These are phyloP conservation scores for Raja brachyura DNA, from an alignment of 2,113 vertebrate genomes.

Conservation along the genomic window DNA sequence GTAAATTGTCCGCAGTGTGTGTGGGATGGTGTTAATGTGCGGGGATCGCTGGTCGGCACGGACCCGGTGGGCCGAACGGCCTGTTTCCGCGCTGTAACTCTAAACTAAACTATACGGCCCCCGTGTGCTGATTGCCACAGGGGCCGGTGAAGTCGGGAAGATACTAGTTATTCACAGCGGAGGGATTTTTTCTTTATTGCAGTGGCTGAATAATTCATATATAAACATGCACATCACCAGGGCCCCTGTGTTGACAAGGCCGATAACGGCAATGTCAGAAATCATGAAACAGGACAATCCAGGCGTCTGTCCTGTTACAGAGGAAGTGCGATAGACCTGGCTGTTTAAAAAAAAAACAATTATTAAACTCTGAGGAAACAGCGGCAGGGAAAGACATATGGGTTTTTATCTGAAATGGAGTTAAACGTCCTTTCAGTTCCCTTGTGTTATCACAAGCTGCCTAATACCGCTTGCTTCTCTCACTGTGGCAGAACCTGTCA, in stretches of 20 bases:
- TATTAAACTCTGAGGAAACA: neutral
- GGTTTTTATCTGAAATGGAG: conserved; percentile 2
- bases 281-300: neutral
- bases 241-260: neutral
- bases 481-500: neutral
- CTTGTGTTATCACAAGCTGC: neutral
- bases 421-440: neutral
- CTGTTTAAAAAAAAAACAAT: conserved; percentile 11
- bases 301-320: neutral
- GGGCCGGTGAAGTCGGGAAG: neutral
- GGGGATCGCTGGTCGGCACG: too few relatives aligned
- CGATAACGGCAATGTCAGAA: neutral
- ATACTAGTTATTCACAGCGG: neutral
- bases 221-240: neutral
- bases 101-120: neutral
- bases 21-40: too few relatives aligned
- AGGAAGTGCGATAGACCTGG: neutral
- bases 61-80: too few relatives aligned
- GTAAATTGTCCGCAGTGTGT: too few relatives aligned
- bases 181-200: neutral
- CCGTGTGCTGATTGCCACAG: neutral
- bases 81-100: too few relatives aligned
- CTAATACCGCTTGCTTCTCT: neutral
- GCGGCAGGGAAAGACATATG: neutral
- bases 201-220: neutral